phyloP scores from a whole-genome alignment of 2,888 invertebrate species.

The Microchrysa polita region DNA sequence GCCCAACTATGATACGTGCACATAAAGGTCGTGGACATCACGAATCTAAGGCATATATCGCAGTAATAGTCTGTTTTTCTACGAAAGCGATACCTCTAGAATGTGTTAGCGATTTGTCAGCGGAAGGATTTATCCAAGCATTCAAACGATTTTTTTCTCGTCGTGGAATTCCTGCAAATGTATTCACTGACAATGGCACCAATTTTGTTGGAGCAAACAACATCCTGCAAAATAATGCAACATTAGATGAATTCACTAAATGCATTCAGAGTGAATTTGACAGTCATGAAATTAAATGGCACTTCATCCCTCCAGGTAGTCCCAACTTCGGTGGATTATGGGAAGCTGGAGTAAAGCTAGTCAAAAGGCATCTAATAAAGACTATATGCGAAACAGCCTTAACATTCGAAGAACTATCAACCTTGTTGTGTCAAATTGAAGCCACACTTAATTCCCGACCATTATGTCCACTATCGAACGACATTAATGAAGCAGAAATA shows the following conservation, averaged over 20 bases:
- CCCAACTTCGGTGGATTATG: too few relatives aligned
- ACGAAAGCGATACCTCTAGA: neutral
- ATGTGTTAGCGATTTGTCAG: neutral
- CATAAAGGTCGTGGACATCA: neutral
- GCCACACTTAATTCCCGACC: conserved; percentile 6
- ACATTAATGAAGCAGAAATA: neutral
- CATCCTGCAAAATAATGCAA: too few relatives aligned
- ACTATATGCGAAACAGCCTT: neutral
- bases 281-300: too few relatives aligned
- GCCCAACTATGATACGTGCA: too few relatives aligned
- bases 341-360: too few relatives aligned
- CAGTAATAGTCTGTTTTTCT: neutral
- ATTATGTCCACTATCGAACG: neutral
- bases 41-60: neutral
- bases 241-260: too few relatives aligned
- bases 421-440: conserved; percentile 13
- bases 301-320: too few relatives aligned
- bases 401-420: conserved; percentile 14
- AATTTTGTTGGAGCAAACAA: conserved; percentile 3
- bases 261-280: too few relatives aligned
- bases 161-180: neutral
- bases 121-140: neutral
- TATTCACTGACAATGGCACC: neutral
- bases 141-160: neutral
- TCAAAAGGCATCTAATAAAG: too few relatives aligned